A percentile compares a stretch with the other conserved stretches of the same genome.
phyloP scores from a whole-genome alignment of 2,797 vertebrate genomes.

The Epinephelus malabaricus region DNA sequence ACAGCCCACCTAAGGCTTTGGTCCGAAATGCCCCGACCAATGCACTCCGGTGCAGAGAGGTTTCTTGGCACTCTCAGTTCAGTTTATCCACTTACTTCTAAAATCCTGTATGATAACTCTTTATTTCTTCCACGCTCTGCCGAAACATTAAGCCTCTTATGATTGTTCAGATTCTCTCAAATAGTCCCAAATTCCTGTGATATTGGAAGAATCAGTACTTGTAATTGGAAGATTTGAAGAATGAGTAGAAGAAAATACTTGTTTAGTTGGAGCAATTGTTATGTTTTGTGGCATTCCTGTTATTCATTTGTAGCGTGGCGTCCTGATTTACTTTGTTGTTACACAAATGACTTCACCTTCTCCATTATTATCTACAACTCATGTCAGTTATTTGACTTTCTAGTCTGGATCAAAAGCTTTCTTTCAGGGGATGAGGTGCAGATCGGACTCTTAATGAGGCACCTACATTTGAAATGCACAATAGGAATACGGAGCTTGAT shows the following conservation, averaged over 20 bases:
- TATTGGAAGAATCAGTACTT: not conserved
- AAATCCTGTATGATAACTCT: not conserved
- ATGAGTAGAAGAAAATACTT: not conserved
- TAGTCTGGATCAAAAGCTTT: conserved; percentile 2
- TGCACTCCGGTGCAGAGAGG: not conserved
- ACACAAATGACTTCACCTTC: not conserved
- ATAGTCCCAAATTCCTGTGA: not conserved
- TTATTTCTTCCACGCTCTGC: not conserved
- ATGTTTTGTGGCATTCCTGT: not conserved
- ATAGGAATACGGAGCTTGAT: not conserved
- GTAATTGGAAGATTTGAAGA: not conserved
- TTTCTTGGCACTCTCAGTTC: not conserved
- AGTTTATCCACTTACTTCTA: not conserved
- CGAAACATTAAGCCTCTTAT: not conserved
- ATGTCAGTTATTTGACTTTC: not conserved
- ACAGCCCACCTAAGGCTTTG: not conserved
- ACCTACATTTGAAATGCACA: conserved; percentile 2
- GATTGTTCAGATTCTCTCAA: not conserved
- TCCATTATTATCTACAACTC: not conserved
- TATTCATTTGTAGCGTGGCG: not conserved
- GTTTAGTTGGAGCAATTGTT: not conserved
- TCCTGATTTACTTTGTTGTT: not conserved
- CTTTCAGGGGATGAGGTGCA: conserved; percentile 5
- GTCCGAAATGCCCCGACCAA: not conserved
- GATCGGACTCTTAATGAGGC: conserved; percentile 22